phyloP scores from a whole-genome alignment of 2,797 vertebrate species.

The Furcifer pardalis region DNA sequence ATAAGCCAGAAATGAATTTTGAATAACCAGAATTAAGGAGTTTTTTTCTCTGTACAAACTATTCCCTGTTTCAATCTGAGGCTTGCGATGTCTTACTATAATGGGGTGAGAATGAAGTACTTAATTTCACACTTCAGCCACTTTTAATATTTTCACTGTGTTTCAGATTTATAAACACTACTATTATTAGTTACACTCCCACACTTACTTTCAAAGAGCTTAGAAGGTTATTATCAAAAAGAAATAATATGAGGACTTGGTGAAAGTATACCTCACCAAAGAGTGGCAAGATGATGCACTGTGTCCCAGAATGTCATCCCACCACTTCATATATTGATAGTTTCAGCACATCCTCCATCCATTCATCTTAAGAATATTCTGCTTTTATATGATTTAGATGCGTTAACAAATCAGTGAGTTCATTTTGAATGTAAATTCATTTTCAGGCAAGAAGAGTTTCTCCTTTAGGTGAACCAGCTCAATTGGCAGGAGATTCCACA shows the following conservation, averaged over 20 bases:
- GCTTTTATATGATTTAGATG: background rate
- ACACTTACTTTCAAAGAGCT: too few species aligned
- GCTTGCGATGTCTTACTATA: too few species aligned
- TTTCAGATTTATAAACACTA: background rate
- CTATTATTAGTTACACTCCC: background rate
- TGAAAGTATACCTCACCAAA: too few species aligned
- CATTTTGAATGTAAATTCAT: too few species aligned
- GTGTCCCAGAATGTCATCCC: too few species aligned
- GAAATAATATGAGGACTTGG: too few species aligned
- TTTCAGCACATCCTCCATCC: background rate
- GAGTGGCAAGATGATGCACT: too few species aligned
- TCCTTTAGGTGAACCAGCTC: too few species aligned
- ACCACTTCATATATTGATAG: background rate
- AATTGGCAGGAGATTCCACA: too few species aligned
- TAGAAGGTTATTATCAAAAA: too few species aligned
- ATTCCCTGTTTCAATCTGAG: background rate
- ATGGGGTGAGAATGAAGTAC: background rate
- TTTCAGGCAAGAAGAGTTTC: too few species aligned
- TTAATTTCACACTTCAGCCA: background rate
- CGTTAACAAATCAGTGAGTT: background rate
- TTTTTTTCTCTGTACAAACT: background rate
- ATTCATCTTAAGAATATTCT: background rate
- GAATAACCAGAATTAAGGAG: background rate
- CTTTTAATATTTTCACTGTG: background rate
- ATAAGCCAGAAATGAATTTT: background rate